phyloP scores from a whole-genome alignment of 2,797 vertebrate genomes.

The Capromys pilorides region DNA sequence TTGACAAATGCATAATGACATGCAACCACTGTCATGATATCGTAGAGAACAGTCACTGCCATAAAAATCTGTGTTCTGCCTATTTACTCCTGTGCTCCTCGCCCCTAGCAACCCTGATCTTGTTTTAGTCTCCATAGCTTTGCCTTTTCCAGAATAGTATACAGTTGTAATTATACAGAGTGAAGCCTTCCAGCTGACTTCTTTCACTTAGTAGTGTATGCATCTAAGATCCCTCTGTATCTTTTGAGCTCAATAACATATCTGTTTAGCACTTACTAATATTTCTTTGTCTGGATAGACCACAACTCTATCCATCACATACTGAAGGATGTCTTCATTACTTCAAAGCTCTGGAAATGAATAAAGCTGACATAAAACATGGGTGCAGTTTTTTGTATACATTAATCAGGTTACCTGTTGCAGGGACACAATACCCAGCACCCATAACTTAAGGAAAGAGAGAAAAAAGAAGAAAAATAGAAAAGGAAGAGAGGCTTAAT shows the following conservation, averaged over 20 bases:
- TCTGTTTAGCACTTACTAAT: background rate
- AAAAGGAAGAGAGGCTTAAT: background rate
- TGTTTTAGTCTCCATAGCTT: background rate
- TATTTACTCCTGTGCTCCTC: no score
- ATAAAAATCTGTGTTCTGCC: background rate
- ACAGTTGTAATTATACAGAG: background rate
- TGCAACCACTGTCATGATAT: fast-evolving
- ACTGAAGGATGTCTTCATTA: background rate
- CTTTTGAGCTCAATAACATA: background rate
- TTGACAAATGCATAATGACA: background rate
- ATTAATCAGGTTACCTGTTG: background rate
- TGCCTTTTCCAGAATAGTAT: background rate
- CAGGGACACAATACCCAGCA: background rate
- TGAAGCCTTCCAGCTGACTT: background rate
- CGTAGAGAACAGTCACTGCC: background rate
- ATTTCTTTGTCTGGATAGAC: background rate
- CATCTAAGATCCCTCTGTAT: background rate
- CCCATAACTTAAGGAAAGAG: background rate
- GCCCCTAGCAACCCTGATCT: background rate
- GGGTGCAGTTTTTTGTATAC: background rate
- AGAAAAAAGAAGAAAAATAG: background rate
- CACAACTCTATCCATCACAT: background rate
- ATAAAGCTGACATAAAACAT: background rate
- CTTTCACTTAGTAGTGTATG: background rate
- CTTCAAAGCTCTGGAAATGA: background rate